A percentile compares a stretch with the other conserved stretches of the same genome.
These are phyloP conservation scores for Serilophus lunatus DNA, from an alignment of 2,113 vertebrate genomes.

Conservation along the genomic window DNA sequence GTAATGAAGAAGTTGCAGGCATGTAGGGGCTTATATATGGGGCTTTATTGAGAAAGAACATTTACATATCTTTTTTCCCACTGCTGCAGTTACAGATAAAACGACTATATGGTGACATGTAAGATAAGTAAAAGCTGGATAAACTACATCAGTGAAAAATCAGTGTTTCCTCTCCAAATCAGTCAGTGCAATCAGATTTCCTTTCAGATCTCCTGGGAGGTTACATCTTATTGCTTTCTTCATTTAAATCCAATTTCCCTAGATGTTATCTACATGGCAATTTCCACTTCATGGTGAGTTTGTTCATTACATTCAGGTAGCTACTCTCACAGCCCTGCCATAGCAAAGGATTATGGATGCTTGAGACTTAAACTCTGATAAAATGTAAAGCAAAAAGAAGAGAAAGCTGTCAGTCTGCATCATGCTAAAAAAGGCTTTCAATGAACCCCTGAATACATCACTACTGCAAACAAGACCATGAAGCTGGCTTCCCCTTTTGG, in stretches of 20 bases:
- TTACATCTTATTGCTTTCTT: not conserved
- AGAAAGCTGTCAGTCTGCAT: not conserved
- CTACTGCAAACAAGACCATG: not conserved
- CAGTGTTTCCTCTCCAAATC: not conserved
- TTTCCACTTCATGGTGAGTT: slow-evolving; percentile 18
- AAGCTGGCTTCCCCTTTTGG: not conserved
- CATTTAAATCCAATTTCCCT: slow-evolving; percentile 1
- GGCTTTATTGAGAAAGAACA: not conserved
- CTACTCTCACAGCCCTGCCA: not conserved
- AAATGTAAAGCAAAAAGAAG: not conserved
- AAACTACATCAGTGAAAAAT: not conserved
- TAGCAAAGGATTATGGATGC: not conserved
- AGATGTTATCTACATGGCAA: not conserved
- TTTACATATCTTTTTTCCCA: not conserved
- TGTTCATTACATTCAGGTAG: not conserved
- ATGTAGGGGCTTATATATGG: not conserved
- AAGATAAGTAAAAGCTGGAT: not conserved
- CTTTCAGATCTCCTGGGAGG: not conserved
- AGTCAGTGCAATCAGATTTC: not conserved
- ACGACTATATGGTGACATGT: not conserved
- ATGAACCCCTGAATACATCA: accelerated
- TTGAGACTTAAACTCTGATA: not conserved
- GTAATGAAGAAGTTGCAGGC: not conserved
- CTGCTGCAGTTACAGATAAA: not conserved
- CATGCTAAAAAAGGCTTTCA: not conserved